Conservation (phyloP, 2,888 invertebrate species). For the Leptinotarsa juncta region DNA sequence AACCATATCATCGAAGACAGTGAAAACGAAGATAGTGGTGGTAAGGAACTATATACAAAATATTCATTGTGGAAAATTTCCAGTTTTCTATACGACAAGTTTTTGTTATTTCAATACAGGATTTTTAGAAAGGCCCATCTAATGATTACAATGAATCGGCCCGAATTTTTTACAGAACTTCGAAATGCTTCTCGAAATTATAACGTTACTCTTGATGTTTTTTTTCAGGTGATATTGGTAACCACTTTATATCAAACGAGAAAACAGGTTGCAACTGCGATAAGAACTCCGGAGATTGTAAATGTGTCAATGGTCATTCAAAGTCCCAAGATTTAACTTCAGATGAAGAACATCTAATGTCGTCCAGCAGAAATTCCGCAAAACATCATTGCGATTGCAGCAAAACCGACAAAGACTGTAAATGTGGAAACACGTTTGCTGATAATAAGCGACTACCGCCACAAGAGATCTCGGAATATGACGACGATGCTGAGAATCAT, state of each 20-base stretch:
- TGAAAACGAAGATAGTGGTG: background rate
- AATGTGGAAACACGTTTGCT: slow-evolving; percentile 37
- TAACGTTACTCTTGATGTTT: background rate
- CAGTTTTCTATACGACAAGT: background rate
- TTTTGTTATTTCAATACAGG: background rate
- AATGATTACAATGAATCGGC: too few relatives aligned
- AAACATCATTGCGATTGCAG: slow-evolving; percentile 41
- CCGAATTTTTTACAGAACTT: too few relatives aligned
- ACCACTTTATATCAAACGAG: slow-evolving; percentile 4
- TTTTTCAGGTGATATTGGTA: slow-evolving; percentile 5
- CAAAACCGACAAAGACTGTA: slow-evolving; percentile 43
- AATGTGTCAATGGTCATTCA: slow-evolving; percentile 18
- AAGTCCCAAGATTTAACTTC: background rate
- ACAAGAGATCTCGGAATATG: slow-evolving; percentile 2
- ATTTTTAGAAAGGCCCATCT: too few relatives aligned
- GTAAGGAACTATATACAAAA: background rate
- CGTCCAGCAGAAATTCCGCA: slow-evolving; percentile 10
- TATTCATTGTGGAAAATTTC: background rate
- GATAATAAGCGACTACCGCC: slow-evolving; percentile 17
- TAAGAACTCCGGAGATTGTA: slow-evolving; percentile 26
- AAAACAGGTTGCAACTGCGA: slow-evolving; percentile 38
- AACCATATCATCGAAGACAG: background rate
- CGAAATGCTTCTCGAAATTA: too few relatives aligned
- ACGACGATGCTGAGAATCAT: slow-evolving; percentile 21
- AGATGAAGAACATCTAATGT: slow-evolving; percentile 5